These are phyloP conservation scores for Parasteatoda tepidariorum DNA, from an alignment of 1,140 invertebrate genomes.

Conservation along the genomic window DNA sequence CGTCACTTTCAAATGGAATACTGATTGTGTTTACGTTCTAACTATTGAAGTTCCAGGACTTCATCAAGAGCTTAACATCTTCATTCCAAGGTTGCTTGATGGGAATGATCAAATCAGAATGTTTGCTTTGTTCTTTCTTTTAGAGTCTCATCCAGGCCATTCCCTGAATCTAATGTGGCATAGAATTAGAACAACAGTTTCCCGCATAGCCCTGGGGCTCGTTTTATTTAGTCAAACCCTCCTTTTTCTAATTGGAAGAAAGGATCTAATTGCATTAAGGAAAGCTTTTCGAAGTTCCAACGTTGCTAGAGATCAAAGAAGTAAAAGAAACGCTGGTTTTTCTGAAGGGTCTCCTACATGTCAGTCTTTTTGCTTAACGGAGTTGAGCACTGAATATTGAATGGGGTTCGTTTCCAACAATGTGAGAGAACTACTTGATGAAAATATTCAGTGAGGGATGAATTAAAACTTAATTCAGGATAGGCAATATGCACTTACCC, in stretches of 20 bases:
- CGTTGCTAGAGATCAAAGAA: slow-evolving; percentile 34
- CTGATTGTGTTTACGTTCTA: background rate
- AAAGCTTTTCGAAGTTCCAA: slow-evolving; percentile 23
- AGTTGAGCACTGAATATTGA: slow-evolving; percentile 22
- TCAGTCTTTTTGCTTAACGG: slow-evolving; percentile 25
- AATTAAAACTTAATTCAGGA: no score
- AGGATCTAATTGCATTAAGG: slow-evolving; percentile 46
- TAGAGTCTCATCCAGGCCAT: background rate
- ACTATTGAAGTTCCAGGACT: background rate
- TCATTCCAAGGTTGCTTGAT: background rate
- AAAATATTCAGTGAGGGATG: background rate
- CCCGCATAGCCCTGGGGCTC: background rate
- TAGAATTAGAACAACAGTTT: slow-evolving; percentile 27
- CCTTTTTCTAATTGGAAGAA: slow-evolving; percentile 43
- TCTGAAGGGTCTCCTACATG: background rate
- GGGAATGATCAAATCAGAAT: slow-evolving; percentile 35
- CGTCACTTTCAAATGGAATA: no score
- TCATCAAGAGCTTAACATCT: background rate
- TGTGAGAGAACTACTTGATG: background rate
- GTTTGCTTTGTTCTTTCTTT: background rate
- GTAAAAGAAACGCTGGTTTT: background rate
- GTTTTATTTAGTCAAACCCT: slow-evolving; percentile 51
- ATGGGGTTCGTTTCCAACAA: slow-evolving; percentile 6
- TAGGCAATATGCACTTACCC: no score
- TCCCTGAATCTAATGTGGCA: slow-evolving; percentile 1